Conservation (phyloP, 2,797 vertebrate species). For the Cuniculus paca region DNA sequence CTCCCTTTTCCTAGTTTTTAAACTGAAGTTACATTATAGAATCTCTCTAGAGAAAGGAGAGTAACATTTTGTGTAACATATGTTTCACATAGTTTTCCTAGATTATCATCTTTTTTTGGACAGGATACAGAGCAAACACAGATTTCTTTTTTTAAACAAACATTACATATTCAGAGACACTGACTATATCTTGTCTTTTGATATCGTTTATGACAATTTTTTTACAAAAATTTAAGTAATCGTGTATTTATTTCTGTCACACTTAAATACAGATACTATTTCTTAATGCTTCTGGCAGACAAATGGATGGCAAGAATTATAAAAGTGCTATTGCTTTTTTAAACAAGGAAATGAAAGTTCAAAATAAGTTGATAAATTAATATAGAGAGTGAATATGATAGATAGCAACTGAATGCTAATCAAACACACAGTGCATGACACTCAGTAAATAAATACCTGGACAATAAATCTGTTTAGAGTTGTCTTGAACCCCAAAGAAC, state of each 20-base stretch:
- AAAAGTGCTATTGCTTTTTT: background rate
- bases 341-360: background rate
- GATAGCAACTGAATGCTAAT: background rate
- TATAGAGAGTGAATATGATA: background rate
- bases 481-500: conserved; percentile 21
- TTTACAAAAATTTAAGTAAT: background rate
- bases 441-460: background rate
- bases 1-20: background rate
- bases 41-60: background rate
- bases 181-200: background rate
- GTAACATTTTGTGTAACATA: background rate
- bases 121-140: background rate
- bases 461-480: background rate
- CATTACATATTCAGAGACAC: conserved; percentile 1
- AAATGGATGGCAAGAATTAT: background rate
- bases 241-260: background rate
- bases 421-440: background rate
- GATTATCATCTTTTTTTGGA: background rate
- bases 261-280: background rate
- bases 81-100: conserved; percentile 9
- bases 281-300: background rate
- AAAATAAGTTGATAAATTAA: background rate
- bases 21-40: background rate
- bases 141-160: background rate
- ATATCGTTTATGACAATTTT: background rate